A percentile compares a stretch with the other conserved stretches of the same genome.
phyloP scores from a whole-genome alignment of 1,140 invertebrate species.

The Varroa destructor region DNA sequence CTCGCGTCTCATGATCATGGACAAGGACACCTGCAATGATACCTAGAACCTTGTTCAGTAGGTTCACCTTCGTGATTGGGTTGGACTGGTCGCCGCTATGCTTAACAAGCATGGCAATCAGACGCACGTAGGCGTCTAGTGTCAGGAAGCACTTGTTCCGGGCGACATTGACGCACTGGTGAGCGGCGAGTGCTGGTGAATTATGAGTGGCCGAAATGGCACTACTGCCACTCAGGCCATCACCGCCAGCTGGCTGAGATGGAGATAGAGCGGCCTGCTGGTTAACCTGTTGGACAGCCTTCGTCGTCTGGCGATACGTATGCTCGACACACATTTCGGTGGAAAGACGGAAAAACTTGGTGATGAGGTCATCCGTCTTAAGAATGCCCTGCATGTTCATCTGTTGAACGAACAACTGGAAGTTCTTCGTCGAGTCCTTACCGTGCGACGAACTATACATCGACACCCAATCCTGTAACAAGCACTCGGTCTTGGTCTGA shows the following conservation, averaged over 20 bases:
- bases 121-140: slow-evolving; percentile 82
- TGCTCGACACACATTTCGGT: slow-evolving; percentile 93
- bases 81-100: slow-evolving; percentile 68
- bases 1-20: slow-evolving; percentile 76
- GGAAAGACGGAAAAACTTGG: slow-evolving; percentile 87
- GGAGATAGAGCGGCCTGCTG: slow-evolving; percentile 31
- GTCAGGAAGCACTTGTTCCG: slow-evolving; percentile 87
- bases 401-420: slow-evolving; percentile 75
- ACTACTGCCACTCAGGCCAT: slow-evolving; percentile 35
- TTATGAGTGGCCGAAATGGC: slow-evolving; percentile 43
- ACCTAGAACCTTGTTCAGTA: slow-evolving; percentile 85
- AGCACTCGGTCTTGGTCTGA: slow-evolving; percentile 83
- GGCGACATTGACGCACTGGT: slow-evolving; percentile 45
- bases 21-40: slow-evolving; percentile 86
- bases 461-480: slow-evolving; percentile 85
- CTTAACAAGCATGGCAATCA: slow-evolving; percentile 89
- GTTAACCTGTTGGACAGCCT: slow-evolving; percentile 43
- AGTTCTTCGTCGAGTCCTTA: slow-evolving; percentile 81
- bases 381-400: slow-evolving; percentile 93
- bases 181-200: slow-evolving; percentile 17
- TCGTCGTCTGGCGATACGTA: slow-evolving; percentile 56
- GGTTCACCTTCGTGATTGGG: slow-evolving; percentile 83
- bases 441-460: slow-evolving; percentile 65
- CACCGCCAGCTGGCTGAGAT: slow-evolving; percentile 4
- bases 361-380: slow-evolving; percentile 93